Base-by-base conservation (phyloP, 2,888 invertebrate species). In the Drosophila anceps region DNA sequence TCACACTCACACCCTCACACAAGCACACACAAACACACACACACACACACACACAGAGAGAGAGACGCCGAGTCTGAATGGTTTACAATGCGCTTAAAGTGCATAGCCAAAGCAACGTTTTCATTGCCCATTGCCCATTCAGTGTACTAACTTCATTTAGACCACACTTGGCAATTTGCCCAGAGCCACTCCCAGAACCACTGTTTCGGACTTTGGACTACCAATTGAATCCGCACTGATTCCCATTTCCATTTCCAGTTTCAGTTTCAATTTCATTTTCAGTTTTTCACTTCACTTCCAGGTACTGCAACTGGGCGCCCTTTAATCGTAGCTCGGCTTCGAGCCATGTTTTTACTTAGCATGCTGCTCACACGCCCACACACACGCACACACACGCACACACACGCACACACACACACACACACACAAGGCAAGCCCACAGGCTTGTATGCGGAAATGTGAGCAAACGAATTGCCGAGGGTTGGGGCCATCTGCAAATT, bases 81-180 rank as follows among this genome's bases (percentile, higher is more conserved):
- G n/a, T 8, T 46, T 44, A 54, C 15, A 35, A 39, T 31, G 29
- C 24, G 10, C 39, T 53, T 29, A 6, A 39, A 48, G 31, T 31
- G 39, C 54, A 62, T 43, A 57, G 24, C 75, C 63, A 64, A 53
- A 64, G 74, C 44, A 68, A 64, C 55, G 20, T 64, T 69, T 51
- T 29, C 65, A 61, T 50, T 65, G 60, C 70, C 61, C 67, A 70
- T 66, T 70, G 66, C 37, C 55, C 66, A 72, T 68, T 59, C 73
- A 66, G 39, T 62, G 67, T 51, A 59, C 63, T 63, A 85, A 85
- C 81, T 82, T 86, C 65, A 82, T 82, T 83, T 81, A 61, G 83
- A 71, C 78, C 63, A 29, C 37, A 48, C 37, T 48, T 48, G 59
- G 37, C 48, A 20, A 13, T 15, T 20, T 35, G 27, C 46, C 35